Percentiles rank a stretch among this genome's conserved stretches.
Conservation (phyloP, 2,888 invertebrate genomes). For the Trilocha varians region DNA sequence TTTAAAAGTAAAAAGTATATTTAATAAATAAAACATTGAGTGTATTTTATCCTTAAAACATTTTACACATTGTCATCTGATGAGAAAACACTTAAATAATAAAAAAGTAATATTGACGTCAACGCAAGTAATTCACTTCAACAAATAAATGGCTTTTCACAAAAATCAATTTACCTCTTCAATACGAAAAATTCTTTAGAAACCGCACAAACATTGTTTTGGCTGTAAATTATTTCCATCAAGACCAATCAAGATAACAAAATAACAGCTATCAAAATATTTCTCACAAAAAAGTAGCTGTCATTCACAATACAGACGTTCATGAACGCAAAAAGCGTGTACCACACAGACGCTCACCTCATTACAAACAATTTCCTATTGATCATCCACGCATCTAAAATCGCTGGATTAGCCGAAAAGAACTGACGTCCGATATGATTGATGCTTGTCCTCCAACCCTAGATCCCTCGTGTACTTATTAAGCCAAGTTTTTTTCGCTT, state of each 20-base stretch:
- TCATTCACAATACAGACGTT: slow-evolving; percentile 18
- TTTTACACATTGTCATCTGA: too few species aligned
- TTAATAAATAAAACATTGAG: too few species aligned
- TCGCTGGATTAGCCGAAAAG: slow-evolving; percentile 47
- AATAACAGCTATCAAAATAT: slow-evolving; percentile 26
- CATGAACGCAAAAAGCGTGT: slow-evolving; percentile 30
- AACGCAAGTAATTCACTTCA: neutral
- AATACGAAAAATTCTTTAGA: neutral
- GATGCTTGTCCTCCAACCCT: slow-evolving; percentile 58
- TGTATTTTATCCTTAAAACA: too few species aligned
- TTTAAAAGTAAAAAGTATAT: too few species aligned
- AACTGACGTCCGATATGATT: slow-evolving; percentile 49
- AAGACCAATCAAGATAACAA: slow-evolving; percentile 22
- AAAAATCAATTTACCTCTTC: slow-evolving; percentile 1
- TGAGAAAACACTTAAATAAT: too few species aligned
- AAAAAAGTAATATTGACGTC: too few species aligned
- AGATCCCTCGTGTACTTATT: slow-evolving; percentile 39
- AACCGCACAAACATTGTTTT: slow-evolving; percentile 2
- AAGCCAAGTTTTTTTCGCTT: slow-evolving; percentile 48
- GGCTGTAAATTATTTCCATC: slow-evolving; percentile 9
- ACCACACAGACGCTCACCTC: slow-evolving; percentile 26
- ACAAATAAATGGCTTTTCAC: neutral
- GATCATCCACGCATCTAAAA: slow-evolving; percentile 51
- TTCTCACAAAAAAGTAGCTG: slow-evolving; percentile 23
- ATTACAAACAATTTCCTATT: slow-evolving; percentile 45